Base-by-base conservation (phyloP, 2,113 vertebrate species). In the Alectura lathami region DNA sequence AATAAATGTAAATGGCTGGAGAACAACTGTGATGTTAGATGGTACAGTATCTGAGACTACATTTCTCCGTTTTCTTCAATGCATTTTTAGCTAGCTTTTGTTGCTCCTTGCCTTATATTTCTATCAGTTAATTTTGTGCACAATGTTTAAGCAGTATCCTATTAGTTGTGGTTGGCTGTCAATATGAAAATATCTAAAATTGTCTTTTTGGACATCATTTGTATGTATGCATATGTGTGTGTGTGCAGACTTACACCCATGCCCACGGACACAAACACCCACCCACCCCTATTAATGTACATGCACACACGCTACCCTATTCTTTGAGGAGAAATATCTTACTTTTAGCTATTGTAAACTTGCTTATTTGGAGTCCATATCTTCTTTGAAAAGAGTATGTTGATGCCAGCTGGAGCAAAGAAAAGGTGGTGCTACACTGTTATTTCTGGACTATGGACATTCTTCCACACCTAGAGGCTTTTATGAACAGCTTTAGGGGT, bases 1-100 rank as follows among this genome's bases (percentile, higher is more conserved):
- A 30, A 80, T 57, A 94, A 82, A 82, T 56, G 67, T 62, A 60
- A 76, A 36, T 66, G 57, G 80, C 85, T 64, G 42, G 59, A 86
- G 62, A 51, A 27, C 32, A 92, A 83, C 30, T 10, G 26, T 22
- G 7, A 27, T 88, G 45, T 59, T 51, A 92, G 12, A 57, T 69
- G 68, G 86, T 57, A 47, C 40, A 69, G 34, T 67, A 88, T 63
- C 32, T 45, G 36, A 69, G 32, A 54, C 79, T 42, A n/a, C 21
- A 60, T 73, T 92, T 93, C 85, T 17, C 17, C 88, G 30, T 47
- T 40, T 34, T 93, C 76, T 86, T 66, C 38, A 54, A 2, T 40
- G 8, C 32, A 23, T 60, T 36, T 29, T 67, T 50, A 43, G 40
- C n/a, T 40, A 36, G 21, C 8, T 86, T 86, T 73, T 92, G 4